Percentiles rank a stretch among this genome's conserved stretches.
phyloP scores from a whole-genome alignment of 92 coral and sea anemone species.

The Nematostella vectensis region DNA sequence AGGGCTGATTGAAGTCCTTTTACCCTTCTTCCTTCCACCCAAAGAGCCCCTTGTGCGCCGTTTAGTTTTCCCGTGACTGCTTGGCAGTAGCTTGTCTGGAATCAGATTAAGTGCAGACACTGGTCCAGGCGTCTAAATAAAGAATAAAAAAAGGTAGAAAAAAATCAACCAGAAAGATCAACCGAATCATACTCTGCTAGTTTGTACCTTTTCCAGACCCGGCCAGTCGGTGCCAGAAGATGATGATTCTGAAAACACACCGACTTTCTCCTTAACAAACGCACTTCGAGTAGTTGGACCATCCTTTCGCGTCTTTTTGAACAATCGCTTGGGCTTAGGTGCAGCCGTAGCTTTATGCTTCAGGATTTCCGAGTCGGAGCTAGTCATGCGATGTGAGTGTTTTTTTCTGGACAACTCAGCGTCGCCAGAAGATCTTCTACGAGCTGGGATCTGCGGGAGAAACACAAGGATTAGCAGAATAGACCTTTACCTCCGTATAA shows the following conservation, averaged over 20 bases:
- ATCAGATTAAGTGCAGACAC: constrained; percentile 11
- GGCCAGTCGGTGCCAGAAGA: constrained; percentile 32
- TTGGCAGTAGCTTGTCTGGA: constrained; percentile 3
- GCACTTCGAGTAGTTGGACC: constrained; percentile 8
- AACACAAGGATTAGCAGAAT: too few species aligned
- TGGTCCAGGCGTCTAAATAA: constrained; percentile 24
- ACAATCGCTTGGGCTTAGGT: constrained; percentile 6
- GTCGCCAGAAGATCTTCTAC: too few species aligned
- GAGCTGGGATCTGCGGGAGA: too few species aligned
- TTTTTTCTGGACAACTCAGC: not conserved
- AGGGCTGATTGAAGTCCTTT: constrained; percentile 26
- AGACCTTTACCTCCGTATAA: too few species aligned
- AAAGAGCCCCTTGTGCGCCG: not conserved
- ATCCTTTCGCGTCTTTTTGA: constrained; percentile 6
- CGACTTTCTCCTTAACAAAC: not conserved
- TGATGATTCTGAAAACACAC: constrained; percentile 8
- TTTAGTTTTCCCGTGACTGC: not conserved
- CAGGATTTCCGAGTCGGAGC: not conserved
- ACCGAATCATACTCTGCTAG: too few species aligned
- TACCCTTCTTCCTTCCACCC: not conserved
- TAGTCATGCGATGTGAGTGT: not conserved
- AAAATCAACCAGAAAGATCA: not conserved
- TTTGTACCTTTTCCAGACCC: constrained; percentile 17
- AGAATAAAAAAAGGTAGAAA: not conserved
- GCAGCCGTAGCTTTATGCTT: not conserved